phyloP scores from a whole-genome alignment of 2,113 vertebrate species.

The Syrmaticus mikado region DNA sequence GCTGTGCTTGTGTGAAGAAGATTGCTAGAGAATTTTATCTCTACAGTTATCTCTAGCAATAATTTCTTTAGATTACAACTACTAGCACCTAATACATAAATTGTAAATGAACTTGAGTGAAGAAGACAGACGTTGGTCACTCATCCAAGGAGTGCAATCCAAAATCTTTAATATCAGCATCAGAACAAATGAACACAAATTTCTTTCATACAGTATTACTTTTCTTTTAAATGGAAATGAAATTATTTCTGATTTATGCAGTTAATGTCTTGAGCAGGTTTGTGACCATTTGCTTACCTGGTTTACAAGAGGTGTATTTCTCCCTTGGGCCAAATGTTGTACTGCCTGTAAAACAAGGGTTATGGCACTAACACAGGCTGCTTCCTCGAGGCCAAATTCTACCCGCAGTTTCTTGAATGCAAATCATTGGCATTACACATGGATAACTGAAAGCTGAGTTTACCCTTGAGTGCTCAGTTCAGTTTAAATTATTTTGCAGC shows the following conservation, averaged over 20 bases:
- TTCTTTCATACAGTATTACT: not conserved
- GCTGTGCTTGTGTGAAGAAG: not conserved
- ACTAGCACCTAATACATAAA: not conserved
- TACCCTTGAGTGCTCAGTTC: slow-evolving; percentile 59
- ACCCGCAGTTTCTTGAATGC: slow-evolving; percentile 42
- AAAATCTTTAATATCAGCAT: not conserved
- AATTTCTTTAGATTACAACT: not conserved
- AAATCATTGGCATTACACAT: slow-evolving; percentile 52
- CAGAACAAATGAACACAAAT: not conserved
- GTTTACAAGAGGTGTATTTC: slow-evolving; percentile 29
- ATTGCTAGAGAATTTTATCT: not conserved
- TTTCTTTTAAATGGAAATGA: slow-evolving; percentile 37
- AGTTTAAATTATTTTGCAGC: slow-evolving; percentile 60
- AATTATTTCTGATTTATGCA: slow-evolving; percentile 12
- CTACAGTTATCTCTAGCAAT: not conserved
- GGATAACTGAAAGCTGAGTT: slow-evolving; percentile 56
- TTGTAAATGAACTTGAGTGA: not conserved
- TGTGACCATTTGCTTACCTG: slow-evolving; percentile 26
- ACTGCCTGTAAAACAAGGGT: slow-evolving; percentile 62
- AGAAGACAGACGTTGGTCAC: not conserved
- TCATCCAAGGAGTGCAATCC: not conserved
- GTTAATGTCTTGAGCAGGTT: not conserved
- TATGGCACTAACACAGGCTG: slow-evolving; percentile 11
- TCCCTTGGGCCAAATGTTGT: slow-evolving; percentile 27
- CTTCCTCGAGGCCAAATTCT: slow-evolving; percentile 49